Conservation (phyloP, 1,140 invertebrate genomes). For the Bombus sylvicola region DNA sequence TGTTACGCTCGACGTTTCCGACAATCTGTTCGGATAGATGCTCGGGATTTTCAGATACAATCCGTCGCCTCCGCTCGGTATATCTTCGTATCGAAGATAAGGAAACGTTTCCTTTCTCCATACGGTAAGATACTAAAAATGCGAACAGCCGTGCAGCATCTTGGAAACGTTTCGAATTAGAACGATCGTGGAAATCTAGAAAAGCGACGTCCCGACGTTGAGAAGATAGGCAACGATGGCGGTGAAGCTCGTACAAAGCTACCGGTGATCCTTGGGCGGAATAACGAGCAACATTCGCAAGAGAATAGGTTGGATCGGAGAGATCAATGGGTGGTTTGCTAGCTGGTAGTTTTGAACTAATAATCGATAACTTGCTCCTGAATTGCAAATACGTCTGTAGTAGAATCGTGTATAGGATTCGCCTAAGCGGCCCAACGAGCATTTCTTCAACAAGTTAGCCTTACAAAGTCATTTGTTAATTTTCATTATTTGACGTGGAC, state of each 20-base stretch:
- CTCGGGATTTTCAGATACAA: slow-evolving; percentile 24
- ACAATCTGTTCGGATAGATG: slow-evolving; percentile 48
- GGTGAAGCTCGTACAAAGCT: slow-evolving; percentile 13
- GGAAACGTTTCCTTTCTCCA: not conserved
- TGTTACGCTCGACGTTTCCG: slow-evolving; percentile 38
- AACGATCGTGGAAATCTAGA: not conserved
- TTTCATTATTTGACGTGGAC: no score
- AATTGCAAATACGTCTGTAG: not conserved
- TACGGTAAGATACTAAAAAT: not conserved
- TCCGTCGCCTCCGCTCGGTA: not conserved
- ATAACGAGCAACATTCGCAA: not conserved
- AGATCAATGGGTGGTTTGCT: slow-evolving; percentile 24
- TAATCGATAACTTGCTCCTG: slow-evolving; percentile 15
- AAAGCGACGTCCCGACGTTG: not conserved
- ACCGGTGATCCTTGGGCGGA: slow-evolving; percentile 29
- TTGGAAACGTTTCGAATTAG: not conserved
- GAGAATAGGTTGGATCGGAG: slow-evolving; percentile 22
- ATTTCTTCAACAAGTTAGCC: not conserved
- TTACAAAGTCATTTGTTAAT: no score
- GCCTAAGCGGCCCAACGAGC: no score
- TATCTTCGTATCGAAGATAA: not conserved
- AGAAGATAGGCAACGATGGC: not conserved
- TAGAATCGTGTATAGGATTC: not conserved
- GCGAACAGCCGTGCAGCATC: no score
- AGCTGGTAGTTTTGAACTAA: slow-evolving; percentile 19